phyloP scores from a whole-genome alignment of 2,113 vertebrate genomes.

The Bos taurus region DNA sequence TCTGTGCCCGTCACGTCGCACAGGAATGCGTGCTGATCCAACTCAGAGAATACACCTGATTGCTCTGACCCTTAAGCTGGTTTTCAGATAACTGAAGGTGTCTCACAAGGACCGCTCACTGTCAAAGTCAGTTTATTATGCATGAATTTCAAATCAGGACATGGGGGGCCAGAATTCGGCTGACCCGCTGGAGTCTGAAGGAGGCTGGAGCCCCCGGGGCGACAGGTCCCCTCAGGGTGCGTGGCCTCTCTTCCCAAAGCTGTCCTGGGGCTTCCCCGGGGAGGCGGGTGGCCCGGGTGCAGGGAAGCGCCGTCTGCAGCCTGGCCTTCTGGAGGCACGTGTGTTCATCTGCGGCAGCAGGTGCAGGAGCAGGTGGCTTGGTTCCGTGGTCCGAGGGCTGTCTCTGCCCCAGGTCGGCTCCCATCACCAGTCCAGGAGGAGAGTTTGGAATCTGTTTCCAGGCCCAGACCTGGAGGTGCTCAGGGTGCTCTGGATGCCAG shows the following conservation, averaged over 20 bases:
- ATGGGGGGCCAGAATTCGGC: background rate
- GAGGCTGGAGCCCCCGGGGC: background rate
- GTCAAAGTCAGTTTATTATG: constrained; percentile 50
- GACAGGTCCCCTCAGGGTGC: background rate
- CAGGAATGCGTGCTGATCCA: fast-evolving
- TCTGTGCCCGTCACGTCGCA: background rate
- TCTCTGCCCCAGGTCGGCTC: background rate
- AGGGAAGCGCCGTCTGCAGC: fast-evolving
- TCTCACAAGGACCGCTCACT: constrained; percentile 32
- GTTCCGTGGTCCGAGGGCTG: background rate
- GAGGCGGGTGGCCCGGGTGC: fast-evolving
- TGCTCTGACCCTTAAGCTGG: constrained; percentile 59
- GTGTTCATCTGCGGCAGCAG: background rate
- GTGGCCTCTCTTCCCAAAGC: background rate
- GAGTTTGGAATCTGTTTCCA: background rate
- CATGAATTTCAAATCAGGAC: constrained; percentile 44
- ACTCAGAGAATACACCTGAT: constrained; percentile 48
- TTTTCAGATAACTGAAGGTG: constrained; percentile 66
- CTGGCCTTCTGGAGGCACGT: background rate
- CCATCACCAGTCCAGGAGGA: background rate
- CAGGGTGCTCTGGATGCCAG: background rate
- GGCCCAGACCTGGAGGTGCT: background rate
- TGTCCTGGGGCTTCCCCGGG: background rate
- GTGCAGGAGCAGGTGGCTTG: background rate
- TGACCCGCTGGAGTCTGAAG: background rate